A percentile compares a stretch with the other conserved stretches of the same genome.
These are phyloP conservation scores for Oncorhynchus mykiss DNA, from an alignment of 2,113 vertebrate genomes.

Conservation along the genomic window DNA sequence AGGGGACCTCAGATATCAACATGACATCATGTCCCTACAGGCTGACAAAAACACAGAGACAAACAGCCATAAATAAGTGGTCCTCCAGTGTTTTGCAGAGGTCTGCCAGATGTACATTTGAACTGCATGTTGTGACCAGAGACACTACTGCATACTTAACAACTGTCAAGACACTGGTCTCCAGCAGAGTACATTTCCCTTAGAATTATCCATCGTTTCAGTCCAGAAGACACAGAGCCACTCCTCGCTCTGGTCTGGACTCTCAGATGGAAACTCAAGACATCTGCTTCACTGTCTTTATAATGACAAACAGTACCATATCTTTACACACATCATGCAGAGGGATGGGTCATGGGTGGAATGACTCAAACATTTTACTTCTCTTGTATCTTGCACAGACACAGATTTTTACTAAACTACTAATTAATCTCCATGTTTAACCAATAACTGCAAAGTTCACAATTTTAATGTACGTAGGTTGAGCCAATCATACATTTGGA, in stretches of 20 bases:
- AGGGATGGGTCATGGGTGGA: not conserved
- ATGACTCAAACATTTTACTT: not conserved
- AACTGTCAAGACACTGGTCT: not conserved
- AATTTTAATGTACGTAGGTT: not conserved
- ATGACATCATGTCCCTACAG: not conserved
- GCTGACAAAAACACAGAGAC: not conserved
- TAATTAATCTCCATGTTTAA: not conserved
- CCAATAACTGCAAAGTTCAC: not conserved
- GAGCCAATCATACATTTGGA: not conserved
- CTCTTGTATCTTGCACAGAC: not conserved
- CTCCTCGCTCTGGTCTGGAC: too few relatives aligned
- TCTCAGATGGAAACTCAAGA: not conserved
- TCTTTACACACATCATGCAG: not conserved
- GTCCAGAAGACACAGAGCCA: too few relatives aligned
- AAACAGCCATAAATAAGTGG: not conserved
- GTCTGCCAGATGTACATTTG: not conserved
- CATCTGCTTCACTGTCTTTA: not conserved
- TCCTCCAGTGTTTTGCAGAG: not conserved
- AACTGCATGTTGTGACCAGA: not conserved
- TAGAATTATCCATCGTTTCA: not conserved
- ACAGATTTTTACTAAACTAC: not conserved
- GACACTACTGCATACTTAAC: not conserved
- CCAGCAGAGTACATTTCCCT: not conserved
- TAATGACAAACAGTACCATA: not conserved
- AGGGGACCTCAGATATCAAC: too few relatives aligned